Conservation (phyloP, 2,113 vertebrate genomes). For the Propithecus coquereli region DNA sequence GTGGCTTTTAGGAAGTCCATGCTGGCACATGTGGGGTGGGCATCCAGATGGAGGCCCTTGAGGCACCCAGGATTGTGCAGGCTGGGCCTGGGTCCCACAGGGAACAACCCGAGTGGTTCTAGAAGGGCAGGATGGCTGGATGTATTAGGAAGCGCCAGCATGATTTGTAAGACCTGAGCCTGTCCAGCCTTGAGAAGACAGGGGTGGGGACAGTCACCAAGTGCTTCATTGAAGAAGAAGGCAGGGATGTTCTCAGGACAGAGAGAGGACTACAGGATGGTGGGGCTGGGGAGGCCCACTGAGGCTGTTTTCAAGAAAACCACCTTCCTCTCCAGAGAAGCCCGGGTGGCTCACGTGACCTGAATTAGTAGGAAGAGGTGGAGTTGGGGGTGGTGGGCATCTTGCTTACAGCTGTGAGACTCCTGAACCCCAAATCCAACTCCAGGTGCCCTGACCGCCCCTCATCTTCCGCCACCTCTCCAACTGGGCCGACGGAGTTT, state of each 20-base stretch:
- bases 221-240: neutral
- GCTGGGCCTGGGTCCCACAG: neutral
- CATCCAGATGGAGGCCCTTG: neutral
- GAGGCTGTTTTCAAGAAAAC: neutral
- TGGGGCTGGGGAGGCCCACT: neutral
- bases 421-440: neutral
- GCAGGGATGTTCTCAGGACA: neutral
- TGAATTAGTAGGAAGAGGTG: neutral
- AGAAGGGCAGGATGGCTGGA: neutral
- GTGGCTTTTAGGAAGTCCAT: constrained; percentile 7
- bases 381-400: neutral
- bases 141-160: neutral
- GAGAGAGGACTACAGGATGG: neutral
- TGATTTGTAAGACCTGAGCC: neutral
- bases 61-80: neutral
- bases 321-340: neutral
- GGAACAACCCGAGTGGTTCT: neutral
- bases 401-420: neutral
- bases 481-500: neutral
- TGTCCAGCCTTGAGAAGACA: neutral
- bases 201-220: neutral
- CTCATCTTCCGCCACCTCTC: neutral
- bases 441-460: neutral
- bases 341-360: neutral
- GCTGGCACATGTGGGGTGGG: fast-evolving